A percentile compares a stretch with the other conserved stretches of the same genome.
These are phyloP conservation scores for Chloroceryle aenea DNA, from an alignment of 2,113 vertebrate genomes.

Conservation along the genomic window DNA sequence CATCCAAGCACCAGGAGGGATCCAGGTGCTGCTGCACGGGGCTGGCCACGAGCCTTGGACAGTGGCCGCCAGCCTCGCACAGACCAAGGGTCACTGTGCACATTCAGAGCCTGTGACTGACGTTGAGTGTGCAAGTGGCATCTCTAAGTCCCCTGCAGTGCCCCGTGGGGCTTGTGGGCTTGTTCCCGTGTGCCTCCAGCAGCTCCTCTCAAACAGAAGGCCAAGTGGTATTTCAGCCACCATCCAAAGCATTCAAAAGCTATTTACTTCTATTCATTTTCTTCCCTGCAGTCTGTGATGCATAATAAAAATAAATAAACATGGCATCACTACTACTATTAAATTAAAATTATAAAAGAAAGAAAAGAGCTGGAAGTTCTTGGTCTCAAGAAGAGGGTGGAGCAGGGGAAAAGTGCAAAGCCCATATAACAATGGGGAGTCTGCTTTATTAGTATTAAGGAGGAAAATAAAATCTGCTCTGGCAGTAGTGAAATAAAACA, in stretches of 20 bases:
- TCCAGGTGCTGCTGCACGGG: neutral
- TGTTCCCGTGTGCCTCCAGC: neutral
- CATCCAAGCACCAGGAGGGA: rapidly evolving
- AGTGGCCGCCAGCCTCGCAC: neutral
- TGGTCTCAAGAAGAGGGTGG: conserved; percentile 36
- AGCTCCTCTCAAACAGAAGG: neutral
- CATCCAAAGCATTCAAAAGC: neutral
- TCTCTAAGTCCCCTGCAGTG: neutral
- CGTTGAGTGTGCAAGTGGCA: too few relatives aligned
- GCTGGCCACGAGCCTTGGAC: rapidly evolving
- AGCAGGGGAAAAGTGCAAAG: conserved; percentile 31
- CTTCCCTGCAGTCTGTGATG: neutral
- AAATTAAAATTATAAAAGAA: neutral
- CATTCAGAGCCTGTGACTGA: rapidly evolving
- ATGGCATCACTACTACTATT: neutral
- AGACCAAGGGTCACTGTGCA: neutral
- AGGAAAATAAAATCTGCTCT: conserved; percentile 59
- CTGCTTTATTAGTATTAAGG: conserved; percentile 35
- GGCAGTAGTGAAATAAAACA: conserved; percentile 53
- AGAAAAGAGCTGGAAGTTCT: neutral
- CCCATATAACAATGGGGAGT: conserved; percentile 55
- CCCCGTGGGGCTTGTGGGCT: rapidly evolving
- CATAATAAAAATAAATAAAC: neutral
- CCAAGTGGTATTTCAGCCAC: neutral
- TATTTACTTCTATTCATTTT: neutral